phyloP scores from a whole-genome alignment of 2,797 vertebrate species.

The Falco rusticolus region DNA sequence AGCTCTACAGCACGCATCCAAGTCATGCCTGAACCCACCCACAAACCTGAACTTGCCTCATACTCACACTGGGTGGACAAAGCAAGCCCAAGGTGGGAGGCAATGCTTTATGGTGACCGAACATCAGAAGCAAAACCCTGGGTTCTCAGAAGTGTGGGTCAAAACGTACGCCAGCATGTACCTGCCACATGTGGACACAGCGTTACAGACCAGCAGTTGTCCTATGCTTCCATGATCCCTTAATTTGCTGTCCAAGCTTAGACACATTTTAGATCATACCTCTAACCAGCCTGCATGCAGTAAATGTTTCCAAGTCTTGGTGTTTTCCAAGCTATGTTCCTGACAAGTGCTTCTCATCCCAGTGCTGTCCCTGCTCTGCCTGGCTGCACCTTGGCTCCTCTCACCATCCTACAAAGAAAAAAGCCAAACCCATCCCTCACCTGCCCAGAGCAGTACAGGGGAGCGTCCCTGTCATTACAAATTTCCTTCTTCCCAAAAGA shows the following conservation, averaged over 20 bases:
- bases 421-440: background rate
- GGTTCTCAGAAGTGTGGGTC: fast-evolving
- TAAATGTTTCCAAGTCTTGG: background rate
- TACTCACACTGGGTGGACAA: background rate
- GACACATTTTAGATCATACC: background rate
- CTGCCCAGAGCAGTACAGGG: background rate
- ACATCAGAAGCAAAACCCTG: background rate
- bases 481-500: background rate
- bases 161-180: fast-evolving
- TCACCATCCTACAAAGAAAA: background rate
- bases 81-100: background rate
- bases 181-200: fast-evolving
- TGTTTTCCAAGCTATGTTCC: background rate
- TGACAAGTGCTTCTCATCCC: background rate
- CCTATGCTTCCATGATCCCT: background rate
- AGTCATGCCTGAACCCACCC: background rate
- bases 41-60: background rate
- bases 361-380: background rate
- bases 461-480: too few species aligned
- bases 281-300: background rate
- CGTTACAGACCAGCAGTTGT: fast-evolving
- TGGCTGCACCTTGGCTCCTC: background rate
- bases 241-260: background rate
- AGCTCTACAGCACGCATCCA: background rate
- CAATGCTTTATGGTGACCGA: background rate